Evolutionary conservation across 2,888 invertebrate species (phyloP), one percentile per base, ranked within the genome.

Genomic region (Magallana nippona): DNA sequence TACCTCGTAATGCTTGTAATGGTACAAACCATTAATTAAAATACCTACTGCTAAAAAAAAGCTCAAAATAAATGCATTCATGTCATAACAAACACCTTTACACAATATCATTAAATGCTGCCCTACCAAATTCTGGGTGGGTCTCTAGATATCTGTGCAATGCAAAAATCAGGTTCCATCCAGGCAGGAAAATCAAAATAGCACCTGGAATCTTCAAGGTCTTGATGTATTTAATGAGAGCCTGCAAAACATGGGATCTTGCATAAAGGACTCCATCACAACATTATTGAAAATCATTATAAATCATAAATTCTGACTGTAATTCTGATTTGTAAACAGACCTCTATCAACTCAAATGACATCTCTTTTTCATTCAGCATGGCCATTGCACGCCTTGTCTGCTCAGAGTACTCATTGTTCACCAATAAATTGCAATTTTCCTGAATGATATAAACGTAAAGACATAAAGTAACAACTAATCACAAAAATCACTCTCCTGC

Each of bases 121-220:
- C 44, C 91, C 95, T 95, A 88, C 97, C 96, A 93, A 97, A 97
- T 32, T 95, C 92, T 0, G 96, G 95, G 93, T 97, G 96, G 84
- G 96, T 96, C 91, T 97, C 96, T 57, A 99, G 95, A 91, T 96
- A 96, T 93, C 97, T 97, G 96, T 98, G 96, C 81, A 99, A 95
- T 0, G 97, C 97, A 94, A 98, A 98, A 91, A 99, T 99, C 17
- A 98, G 95, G 95, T 98, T 98, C 99, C 99, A 99, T 0, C 99
- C 99, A 0, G 99, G 98, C 0, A 99, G 95, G 94, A 99, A 99
- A 2, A 99, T 95, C 0, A 99, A 95, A 0, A 99, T 96, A 0
- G 99, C 98, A 0, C 99, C 99, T 0, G 96, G 96, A 56, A 96
- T 91, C 55, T 91, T 95, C 88, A 95, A 90, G 0, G 89, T 87